Evolutionary conservation across 2,113 vertebrate species (phyloP).

Genomic region (Emydocephalus ijimae): DNA sequence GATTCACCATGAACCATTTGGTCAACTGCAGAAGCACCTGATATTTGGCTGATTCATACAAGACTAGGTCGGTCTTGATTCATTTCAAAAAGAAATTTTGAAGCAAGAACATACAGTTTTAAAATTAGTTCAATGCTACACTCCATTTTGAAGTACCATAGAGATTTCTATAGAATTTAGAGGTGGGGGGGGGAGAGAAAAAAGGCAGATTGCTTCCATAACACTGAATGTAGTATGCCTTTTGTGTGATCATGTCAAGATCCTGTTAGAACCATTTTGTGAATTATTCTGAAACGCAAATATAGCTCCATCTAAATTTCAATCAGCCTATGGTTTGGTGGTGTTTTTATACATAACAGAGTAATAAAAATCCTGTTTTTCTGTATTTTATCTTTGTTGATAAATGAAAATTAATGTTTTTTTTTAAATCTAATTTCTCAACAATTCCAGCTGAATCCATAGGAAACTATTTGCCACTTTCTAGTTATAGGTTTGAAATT

Average conservation of each 20-base stretch:
- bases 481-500: not conserved
- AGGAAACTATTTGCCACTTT: not conserved
- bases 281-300: not conserved
- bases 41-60: not conserved
- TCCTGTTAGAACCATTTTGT: not conserved
- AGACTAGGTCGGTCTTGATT: not conserved
- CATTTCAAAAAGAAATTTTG: not conserved
- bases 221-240: not conserved
- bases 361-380: not conserved
- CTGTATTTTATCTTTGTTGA: not conserved
- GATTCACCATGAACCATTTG: not conserved
- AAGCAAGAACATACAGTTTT: not conserved
- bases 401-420: not conserved
- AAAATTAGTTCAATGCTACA: not conserved
- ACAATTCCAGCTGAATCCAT: not conserved
- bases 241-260: not conserved
- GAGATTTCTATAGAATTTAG: not conserved
- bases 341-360: not conserved
- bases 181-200: rapidly evolving
- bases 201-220: not conserved
- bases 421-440: not conserved
- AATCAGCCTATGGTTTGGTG: not conserved
- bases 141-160: not conserved
- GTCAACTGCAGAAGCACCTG: not conserved
- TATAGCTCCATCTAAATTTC: not conserved